phyloP scores from a whole-genome alignment of 2,888 invertebrate species.

The Drosophila monieri region DNA sequence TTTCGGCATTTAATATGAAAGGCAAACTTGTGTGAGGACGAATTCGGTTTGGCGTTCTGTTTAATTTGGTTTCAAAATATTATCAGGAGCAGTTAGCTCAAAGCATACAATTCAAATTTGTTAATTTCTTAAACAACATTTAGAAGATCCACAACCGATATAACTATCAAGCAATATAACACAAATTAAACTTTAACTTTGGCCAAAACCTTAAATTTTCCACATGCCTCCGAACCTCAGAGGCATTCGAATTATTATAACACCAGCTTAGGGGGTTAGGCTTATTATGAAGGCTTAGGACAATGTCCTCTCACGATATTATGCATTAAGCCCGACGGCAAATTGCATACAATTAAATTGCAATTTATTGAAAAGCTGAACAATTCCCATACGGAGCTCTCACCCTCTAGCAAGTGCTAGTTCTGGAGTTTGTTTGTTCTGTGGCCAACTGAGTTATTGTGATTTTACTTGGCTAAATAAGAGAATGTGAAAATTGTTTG shows the following conservation, averaged over 20 bases:
- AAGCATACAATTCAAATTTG: neutral
- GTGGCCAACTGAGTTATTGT: slow-evolving; percentile 65
- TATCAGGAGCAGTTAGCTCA: neutral
- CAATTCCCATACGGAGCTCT: slow-evolving; percentile 23
- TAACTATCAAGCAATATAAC: too few relatives aligned
- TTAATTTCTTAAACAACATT: neutral
- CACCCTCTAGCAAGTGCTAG: slow-evolving; percentile 11
- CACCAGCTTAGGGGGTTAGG: slow-evolving; percentile 55
- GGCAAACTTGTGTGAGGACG: neutral
- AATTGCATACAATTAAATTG: slow-evolving; percentile 58
- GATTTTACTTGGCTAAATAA: slow-evolving; percentile 56
- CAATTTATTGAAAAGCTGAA: slow-evolving; percentile 51
- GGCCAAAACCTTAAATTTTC: neutral
- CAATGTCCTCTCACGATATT: slow-evolving; percentile 30
- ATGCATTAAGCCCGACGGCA: slow-evolving; percentile 20
- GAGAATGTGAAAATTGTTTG: slow-evolving; percentile 61
- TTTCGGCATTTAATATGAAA: slow-evolving; percentile 37
- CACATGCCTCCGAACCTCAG: slow-evolving; percentile 10
- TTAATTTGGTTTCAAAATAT: slow-evolving; percentile 6
- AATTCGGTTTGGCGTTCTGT: neutral
- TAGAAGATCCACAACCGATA: too few relatives aligned
- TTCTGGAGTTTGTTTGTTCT: slow-evolving; percentile 61
- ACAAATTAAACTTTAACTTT: too few relatives aligned
- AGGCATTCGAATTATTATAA: slow-evolving; percentile 14
- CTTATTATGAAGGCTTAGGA: slow-evolving; percentile 51